These are phyloP conservation scores for Semnornis frantzii DNA, from an alignment of 2,113 vertebrate species.

Conservation along the genomic window DNA sequence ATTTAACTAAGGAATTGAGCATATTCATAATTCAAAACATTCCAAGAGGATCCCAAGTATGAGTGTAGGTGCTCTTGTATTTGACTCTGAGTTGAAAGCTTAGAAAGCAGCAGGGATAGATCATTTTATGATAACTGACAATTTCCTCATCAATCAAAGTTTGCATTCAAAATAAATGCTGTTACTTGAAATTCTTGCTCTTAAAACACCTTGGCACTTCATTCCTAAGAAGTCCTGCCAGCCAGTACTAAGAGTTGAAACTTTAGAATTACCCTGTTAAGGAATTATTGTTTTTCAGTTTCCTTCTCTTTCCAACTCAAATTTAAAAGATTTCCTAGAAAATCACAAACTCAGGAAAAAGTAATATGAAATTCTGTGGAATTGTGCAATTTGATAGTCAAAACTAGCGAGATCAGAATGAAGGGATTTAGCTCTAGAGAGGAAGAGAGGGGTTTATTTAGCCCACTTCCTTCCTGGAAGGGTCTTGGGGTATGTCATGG, in stretches of 20 bases:
- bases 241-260: not conserved
- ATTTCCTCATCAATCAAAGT: not conserved
- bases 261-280: not conserved
- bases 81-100: not conserved
- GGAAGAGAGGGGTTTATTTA: not conserved
- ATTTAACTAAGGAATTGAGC: not conserved
- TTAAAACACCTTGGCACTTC: not conserved
- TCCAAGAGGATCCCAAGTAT: not conserved
- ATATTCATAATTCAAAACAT: not conserved
- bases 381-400: not conserved
- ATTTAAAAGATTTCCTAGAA: constrained; percentile 22
- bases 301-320: not conserved
- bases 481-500: not conserved
- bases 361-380: not conserved
- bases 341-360: not conserved
- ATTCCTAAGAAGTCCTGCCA: not conserved
- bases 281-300: not conserved
- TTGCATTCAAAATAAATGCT: not conserved
- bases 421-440: not conserved
- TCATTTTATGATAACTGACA: not conserved
- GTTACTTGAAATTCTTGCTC: not conserved
- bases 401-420: not conserved
- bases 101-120: not conserved
- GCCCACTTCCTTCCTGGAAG: not conserved
- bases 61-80: not conserved